phyloP scores from a whole-genome alignment of 2,888 invertebrate species.

The Eubasilissa splendida region DNA sequence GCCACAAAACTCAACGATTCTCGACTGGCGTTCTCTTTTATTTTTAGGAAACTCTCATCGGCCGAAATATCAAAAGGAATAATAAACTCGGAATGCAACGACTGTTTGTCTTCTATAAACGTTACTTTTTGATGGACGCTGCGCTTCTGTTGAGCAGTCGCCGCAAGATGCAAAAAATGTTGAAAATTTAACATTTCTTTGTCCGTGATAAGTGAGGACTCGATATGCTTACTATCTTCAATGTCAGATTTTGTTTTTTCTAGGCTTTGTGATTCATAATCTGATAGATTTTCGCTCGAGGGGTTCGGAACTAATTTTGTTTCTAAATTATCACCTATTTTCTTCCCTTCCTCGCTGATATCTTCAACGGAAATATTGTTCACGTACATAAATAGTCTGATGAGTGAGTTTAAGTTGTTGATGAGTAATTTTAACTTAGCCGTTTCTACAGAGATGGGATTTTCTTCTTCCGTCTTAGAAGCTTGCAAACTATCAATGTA shows the following conservation, averaged over 20 bases:
- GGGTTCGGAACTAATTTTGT: background rate
- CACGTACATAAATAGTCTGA: constrained; percentile 63
- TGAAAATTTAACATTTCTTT: constrained; percentile 77
- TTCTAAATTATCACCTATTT: background rate
- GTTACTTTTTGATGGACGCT: constrained; percentile 69
- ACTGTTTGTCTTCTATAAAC: constrained; percentile 71
- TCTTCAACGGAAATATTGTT: constrained; percentile 61
- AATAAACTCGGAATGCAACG: constrained; percentile 72
- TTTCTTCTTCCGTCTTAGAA: constrained; percentile 58
- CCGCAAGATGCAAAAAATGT: constrained; percentile 75
- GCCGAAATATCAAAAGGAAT: constrained; percentile 71
- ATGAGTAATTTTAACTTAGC: constrained; percentile 61
- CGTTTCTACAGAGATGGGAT: constrained; percentile 54
- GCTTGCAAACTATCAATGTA: constrained; percentile 62
- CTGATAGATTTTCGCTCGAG: constrained; percentile 21
- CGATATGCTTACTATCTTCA: constrained; percentile 60
- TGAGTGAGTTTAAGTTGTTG: constrained; percentile 61
- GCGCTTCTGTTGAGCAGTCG: constrained; percentile 66
- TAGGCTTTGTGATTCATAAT: constrained; percentile 3
- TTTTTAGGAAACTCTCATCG: constrained; percentile 62
- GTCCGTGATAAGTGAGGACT: constrained; percentile 66
- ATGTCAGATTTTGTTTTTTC: constrained; percentile 25
- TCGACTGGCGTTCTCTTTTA: constrained; percentile 63
- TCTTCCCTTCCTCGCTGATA: constrained; percentile 36
- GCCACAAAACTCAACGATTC: constrained; percentile 63